A percentile compares a stretch with the other conserved stretches of the same genome.
phyloP scores from a whole-genome alignment of 2,888 invertebrate genomes.

The Deroplatys truncata region DNA sequence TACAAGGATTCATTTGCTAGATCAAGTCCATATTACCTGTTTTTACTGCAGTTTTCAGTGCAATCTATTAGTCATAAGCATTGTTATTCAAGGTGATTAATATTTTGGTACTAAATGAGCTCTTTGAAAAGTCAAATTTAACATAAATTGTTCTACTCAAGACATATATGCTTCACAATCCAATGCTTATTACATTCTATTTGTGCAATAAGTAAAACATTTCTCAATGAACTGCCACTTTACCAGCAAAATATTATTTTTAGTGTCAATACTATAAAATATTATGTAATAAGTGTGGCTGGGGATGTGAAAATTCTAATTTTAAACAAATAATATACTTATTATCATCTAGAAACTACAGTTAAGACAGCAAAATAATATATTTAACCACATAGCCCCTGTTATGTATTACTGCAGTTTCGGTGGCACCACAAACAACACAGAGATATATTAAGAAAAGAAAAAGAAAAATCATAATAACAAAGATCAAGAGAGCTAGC shows the following conservation, averaged over 20 bases:
- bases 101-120: not conserved
- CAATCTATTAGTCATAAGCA: not conserved
- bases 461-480: no score
- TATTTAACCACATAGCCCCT: not conserved
- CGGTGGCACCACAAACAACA: slow-evolving; percentile 11
- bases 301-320: not conserved
- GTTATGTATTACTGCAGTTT: not conserved
- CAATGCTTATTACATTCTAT: no score
- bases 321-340: not conserved
- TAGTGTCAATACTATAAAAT: not conserved
- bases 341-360: not conserved
- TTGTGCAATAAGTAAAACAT: no score
- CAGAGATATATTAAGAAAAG: not conserved
- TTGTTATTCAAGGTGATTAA: not conserved
- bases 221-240: not conserved
- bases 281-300: not conserved
- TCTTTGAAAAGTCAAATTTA: no score
- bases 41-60: no score
- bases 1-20: not conserved
- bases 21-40: not conserved
- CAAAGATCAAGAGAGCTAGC: slow-evolving; percentile 7
- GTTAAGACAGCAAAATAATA: not conserved
- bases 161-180: not conserved
- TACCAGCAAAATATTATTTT: not conserved
- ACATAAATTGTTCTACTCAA: not conserved